Base-by-base conservation (phyloP, 2,113 vertebrate genomes). In the Sylvia atricapilla region DNA sequence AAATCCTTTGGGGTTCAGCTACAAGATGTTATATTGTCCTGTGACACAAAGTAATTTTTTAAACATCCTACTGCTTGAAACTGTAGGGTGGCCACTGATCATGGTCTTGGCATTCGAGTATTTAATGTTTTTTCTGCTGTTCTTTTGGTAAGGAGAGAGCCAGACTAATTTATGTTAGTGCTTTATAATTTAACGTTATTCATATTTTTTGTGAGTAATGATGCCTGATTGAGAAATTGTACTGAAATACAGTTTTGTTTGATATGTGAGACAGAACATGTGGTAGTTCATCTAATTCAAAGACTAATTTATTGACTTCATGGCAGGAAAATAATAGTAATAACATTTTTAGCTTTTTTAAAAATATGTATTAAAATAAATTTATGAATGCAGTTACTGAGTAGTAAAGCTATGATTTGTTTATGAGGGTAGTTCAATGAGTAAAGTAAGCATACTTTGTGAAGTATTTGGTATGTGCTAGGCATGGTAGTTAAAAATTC, bases 11-110 rank as follows among this genome's bases (percentile, higher is more conserved):
- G 17, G 24, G 13, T 77, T 90, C 43, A 55, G 69, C 47, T 87
- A 10, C 33, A 39, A 60, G 41, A 15, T 30, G 11, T 73, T 82
- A 3, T 0, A 1, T 50, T 73, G 50, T 84, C 37, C 43, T 0
- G 0, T 58, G 85, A 59, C 59, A 66, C 30, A 41, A 21, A 66
- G 30, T 56, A 2, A 13, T 77, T 80, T 84, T 82, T 77, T 27
- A 15, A 79, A 27, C 18, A 30, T 27, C 1, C 6, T 39, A 3
- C 15, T 86, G 27, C 39, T 53, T 70, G n/a, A 72, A 60, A 39
- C 55, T 59, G 11, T 63, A 8, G 0, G 0, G 25, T 52, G 43
- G 27, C 44, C 43, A 8, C 20, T 43, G 81, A 11, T 78, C 19
- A 2, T 47, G 33, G 77, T 49, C 24, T 58, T 89, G 58, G 8